Evolutionary conservation across 2,113 vertebrate genomes (phyloP).

Genomic region (Nannospalax galili): DNA sequence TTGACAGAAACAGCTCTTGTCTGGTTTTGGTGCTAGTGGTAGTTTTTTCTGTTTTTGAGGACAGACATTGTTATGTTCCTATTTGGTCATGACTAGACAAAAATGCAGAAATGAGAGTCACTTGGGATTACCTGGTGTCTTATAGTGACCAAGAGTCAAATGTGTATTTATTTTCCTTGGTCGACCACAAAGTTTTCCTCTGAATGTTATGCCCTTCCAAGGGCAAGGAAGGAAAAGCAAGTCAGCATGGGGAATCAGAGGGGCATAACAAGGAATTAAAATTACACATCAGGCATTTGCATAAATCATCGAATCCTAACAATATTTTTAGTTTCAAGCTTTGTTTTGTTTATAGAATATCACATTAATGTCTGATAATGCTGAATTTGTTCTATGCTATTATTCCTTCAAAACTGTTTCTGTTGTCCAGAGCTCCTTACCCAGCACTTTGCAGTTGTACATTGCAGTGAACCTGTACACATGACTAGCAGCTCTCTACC

Average conservation of each 20-base stretch:
- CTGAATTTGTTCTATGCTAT: neutral
- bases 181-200: neutral
- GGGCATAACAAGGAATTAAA: neutral
- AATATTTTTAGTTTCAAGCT: neutral
- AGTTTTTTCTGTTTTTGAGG: neutral
- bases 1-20: neutral
- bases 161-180: neutral
- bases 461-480: neutral
- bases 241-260: neutral
- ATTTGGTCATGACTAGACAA: conserved; percentile 6
- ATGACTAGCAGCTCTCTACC: neutral
- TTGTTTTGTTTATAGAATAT: neutral
- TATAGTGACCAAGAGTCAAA: neutral
- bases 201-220: neutral
- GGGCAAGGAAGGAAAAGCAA: neutral
- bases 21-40: neutral
- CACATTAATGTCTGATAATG: neutral
- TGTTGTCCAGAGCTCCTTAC: neutral
- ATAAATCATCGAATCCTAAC: neutral
- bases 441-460: neutral
- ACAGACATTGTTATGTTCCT: no score
- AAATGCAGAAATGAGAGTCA: neutral
- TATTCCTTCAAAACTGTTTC: neutral
- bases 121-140: neutral
- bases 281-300: neutral